Evolutionary conservation across 2,888 invertebrate genomes (phyloP), one percentile per base, ranked within the genome.

Genomic region (Nomada hirtipes): DNA sequence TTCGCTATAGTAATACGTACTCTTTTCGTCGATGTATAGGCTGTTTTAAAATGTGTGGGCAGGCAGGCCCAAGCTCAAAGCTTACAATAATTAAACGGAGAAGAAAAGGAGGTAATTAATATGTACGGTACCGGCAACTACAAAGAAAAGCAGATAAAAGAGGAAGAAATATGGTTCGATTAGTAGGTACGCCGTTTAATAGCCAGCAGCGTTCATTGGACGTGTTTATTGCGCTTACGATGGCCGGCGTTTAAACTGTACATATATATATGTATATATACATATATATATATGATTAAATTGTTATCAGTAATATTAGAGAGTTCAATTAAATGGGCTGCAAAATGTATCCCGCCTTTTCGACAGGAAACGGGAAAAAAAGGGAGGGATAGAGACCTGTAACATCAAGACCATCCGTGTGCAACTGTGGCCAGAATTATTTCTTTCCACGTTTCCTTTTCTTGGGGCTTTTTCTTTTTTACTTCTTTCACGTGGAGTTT

Each of bases 51-150:
- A 76, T 61, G 63, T 75, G 61, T 69, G 85, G 82, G 80, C 82
- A 83, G 42, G 63, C 75, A 77, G 83, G 88, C 90, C 90, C 89
- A 86, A 89, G 92, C 92, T 92, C 92, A 91, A 92, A 88, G 91
- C 91, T 92, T 92, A 92, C 91, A 92, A 91, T 91, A 92, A 92
- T 89, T 91, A 90, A 84, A 73, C 2, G 47, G 47, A 10, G 57
- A 42, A 29, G 64, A 55, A 23, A n/a, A 65, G 65, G 67, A 77
- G 73, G 69, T 79, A 77, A 85, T 69, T 82, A 80, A 76, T 85
- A 88, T 29, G 57, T 26, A 67, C 69, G 67, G 70, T 84, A 82
- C 76, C 77, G 85, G 76, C 64, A 76, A 79, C 42, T 71, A 64
- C 65, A 74, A 44, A 55, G 15, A 26, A 36, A 61, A 65, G 61